phyloP scores from a whole-genome alignment of 2,113 vertebrate genomes.

The Labeo rohita region DNA sequence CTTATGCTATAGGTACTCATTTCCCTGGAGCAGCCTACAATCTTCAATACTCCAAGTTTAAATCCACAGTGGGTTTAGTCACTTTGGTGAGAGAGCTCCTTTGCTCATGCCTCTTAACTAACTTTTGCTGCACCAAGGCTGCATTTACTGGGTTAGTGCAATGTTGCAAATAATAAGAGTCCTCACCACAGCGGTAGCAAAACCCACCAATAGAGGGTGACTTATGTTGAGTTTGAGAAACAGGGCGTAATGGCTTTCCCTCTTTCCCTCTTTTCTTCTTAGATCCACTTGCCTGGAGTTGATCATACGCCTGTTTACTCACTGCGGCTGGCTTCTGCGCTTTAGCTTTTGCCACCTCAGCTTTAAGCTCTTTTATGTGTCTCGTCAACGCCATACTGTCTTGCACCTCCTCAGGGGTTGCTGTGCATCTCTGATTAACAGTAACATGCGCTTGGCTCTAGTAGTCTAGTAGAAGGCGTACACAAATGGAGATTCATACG shows the following conservation, averaged over 20 bases:
- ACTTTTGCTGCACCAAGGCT: conserved; percentile 1
- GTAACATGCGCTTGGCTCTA: conserved; percentile 4
- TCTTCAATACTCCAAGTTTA: background rate
- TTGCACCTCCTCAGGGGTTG: background rate
- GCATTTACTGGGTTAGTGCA: background rate
- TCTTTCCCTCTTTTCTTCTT: background rate
- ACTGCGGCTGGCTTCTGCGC: background rate
- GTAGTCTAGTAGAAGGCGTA: background rate
- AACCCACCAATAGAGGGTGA: background rate
- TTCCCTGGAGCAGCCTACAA: too few relatives aligned
- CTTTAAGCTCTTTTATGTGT: background rate
- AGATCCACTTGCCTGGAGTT: background rate
- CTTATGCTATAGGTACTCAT: background rate
- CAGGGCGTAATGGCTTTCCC: background rate
- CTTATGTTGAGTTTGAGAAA: background rate
- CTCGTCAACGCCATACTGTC: background rate
- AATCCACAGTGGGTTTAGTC: background rate
- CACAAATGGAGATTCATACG: background rate
- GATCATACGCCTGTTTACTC: background rate
- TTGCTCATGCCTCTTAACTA: background rate
- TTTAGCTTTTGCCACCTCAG: background rate
- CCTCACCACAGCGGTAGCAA: conserved; percentile 32
- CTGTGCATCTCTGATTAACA: background rate
- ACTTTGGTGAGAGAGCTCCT: background rate
- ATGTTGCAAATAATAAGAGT: conserved; percentile 12